Evolutionary conservation across 2,797 vertebrate species (phyloP).

Genomic region (Melanotaenia nigrans): DNA sequence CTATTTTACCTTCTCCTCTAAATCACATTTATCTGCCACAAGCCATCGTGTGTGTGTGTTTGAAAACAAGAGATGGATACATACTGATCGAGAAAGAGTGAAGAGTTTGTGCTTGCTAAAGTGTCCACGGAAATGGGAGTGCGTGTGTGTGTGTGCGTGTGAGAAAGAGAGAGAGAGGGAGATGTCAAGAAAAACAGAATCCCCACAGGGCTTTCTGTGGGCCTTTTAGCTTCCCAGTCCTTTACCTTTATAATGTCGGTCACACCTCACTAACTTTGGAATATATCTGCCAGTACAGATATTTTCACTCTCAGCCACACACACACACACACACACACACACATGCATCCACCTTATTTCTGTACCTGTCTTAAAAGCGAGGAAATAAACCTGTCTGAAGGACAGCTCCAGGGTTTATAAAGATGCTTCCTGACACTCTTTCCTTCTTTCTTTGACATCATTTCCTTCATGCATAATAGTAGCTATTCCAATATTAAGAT

Average conservation of each 20-base stretch:
- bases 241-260: slow-evolving; percentile 53
- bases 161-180: slow-evolving; percentile 1
- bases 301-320: slow-evolving; percentile 2
- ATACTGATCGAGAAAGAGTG: slow-evolving; percentile 22
- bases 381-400: slow-evolving; percentile 42
- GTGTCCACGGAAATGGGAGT: slow-evolving; percentile 7
- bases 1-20: slow-evolving; percentile 19
- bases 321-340: slow-evolving; percentile 14
- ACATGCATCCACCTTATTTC: slow-evolving; percentile 20
- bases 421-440: slow-evolving; percentile 24
- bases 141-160: slow-evolving; percentile 9
- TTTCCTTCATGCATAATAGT: slow-evolving; percentile 40
- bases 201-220: slow-evolving; percentile 16
- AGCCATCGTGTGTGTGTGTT: not conserved
- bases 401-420: slow-evolving; percentile 42
- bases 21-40: slow-evolving; percentile 31
- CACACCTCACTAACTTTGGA: slow-evolving; percentile 59
- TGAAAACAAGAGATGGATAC: slow-evolving; percentile 18
- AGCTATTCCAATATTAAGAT: slow-evolving; percentile 18
- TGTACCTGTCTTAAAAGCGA: slow-evolving; percentile 21
- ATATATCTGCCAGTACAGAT: slow-evolving; percentile 30
- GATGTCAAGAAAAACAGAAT: slow-evolving; percentile 9
- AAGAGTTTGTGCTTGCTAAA: slow-evolving; percentile 29
- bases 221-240: slow-evolving; percentile 27
- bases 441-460: slow-evolving; percentile 15